These are phyloP conservation scores for Huso huso DNA, from an alignment of 2,797 vertebrate species.

Conservation along the genomic window DNA sequence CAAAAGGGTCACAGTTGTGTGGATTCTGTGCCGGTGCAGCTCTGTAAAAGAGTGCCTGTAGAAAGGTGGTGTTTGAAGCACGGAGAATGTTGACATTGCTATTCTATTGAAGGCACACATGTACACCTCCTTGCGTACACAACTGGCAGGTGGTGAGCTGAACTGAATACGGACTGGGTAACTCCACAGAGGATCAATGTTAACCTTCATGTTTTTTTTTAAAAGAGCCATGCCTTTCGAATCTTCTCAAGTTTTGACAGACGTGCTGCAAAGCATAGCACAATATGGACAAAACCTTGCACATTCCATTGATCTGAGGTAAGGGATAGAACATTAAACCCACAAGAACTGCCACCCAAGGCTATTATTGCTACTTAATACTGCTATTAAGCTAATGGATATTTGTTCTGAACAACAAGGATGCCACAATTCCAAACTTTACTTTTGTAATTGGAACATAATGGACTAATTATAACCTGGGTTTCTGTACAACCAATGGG, in stretches of 20 bases:
- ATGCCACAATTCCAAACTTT: too few relatives aligned
- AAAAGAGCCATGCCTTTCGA: background rate
- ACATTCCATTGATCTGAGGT: background rate
- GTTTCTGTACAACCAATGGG: too few relatives aligned
- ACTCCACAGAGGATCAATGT: background rate
- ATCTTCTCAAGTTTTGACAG: background rate
- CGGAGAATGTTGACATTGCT: conserved; percentile 37
- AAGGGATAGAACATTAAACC: too few relatives aligned
- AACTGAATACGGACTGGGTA: background rate
- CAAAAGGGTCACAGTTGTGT: too few relatives aligned
- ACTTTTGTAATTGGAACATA: too few relatives aligned
- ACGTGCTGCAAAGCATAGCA: background rate
- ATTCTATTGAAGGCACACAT: conserved; percentile 27
- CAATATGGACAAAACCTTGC: background rate
- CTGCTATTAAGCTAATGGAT: too few relatives aligned
- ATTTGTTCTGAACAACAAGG: too few relatives aligned
- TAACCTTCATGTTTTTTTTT: background rate
- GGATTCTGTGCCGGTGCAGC: background rate
- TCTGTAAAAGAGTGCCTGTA: background rate
- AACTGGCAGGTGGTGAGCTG: conserved; percentile 5
- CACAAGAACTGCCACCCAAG: too few relatives aligned
- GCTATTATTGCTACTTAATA: too few relatives aligned
- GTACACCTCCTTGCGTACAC: conserved; percentile 26
- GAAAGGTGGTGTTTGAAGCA: conserved; percentile 16
- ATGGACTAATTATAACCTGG: too few relatives aligned